phyloP scores from a whole-genome alignment of 92 coral and sea anemone species.

The Muricea muricata region DNA sequence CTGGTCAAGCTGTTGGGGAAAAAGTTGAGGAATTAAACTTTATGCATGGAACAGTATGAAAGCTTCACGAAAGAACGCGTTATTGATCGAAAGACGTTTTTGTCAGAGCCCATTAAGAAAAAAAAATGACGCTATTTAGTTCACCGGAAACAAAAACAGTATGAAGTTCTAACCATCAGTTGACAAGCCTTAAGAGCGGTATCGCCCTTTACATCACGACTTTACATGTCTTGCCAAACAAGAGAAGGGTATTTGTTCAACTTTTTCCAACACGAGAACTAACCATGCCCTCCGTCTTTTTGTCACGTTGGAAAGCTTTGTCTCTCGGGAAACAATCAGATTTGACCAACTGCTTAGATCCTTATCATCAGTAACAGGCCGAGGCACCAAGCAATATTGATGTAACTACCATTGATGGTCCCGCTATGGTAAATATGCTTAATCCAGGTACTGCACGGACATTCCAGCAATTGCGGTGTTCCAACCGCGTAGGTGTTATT shows the following conservation, averaged over 20 bases:
- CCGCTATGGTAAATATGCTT: slow-evolving; percentile 5
- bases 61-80: slow-evolving; percentile 51
- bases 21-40: slow-evolving; percentile 48
- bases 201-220: slow-evolving; percentile 61
- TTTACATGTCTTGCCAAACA: slow-evolving; percentile 55
- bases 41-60: slow-evolving; percentile 47
- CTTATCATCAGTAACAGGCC: not conserved
- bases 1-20: slow-evolving; percentile 47
- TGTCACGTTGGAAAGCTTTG: slow-evolving; percentile 37
- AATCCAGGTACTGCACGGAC: slow-evolving; percentile 4
- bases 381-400: not conserved
- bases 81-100: slow-evolving; percentile 29
- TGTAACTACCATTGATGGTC: slow-evolving; percentile 4
- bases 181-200: slow-evolving; percentile 51
- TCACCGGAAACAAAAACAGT: slow-evolving; percentile 35
- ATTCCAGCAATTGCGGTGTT: not conserved
- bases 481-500: slow-evolving; percentile 4
- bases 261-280: slow-evolving; percentile 54
- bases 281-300: slow-evolving; percentile 63
- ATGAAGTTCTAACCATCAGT: slow-evolving; percentile 57
- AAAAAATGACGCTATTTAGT: slow-evolving; percentile 49
- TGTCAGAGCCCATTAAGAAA: slow-evolving; percentile 61
- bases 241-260: slow-evolving; percentile 60
- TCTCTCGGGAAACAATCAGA: slow-evolving; percentile 27
- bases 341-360: slow-evolving; percentile 31